A percentile compares a stretch with the other conserved stretches of the same genome.
These are phyloP conservation scores for Thereva nobilitata DNA, from an alignment of 2,888 invertebrate species.

Conservation along the genomic window DNA sequence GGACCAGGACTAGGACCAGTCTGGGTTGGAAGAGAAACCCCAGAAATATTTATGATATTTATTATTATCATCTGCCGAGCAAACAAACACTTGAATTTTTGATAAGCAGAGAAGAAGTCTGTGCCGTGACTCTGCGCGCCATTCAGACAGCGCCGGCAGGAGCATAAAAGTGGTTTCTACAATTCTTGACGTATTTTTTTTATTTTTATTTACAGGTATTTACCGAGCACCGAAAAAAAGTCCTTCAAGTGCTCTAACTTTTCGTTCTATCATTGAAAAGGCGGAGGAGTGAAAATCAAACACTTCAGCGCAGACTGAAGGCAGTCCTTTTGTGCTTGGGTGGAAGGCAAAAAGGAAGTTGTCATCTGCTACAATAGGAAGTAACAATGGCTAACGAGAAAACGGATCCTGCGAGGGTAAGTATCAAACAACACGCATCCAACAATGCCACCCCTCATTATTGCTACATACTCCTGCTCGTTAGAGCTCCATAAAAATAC, in stretches of 20 bases:
- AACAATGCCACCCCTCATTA: constrained; percentile 40
- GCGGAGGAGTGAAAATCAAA: constrained; percentile 32
- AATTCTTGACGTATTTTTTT: constrained; percentile 3
- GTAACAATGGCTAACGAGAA: constrained; percentile 49
- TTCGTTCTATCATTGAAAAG: constrained; percentile 26
- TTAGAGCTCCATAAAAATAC: constrained; percentile 9
- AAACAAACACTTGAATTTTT: too few relatives aligned
- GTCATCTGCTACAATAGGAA: constrained; percentile 36
- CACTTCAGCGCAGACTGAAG: constrained; percentile 28
- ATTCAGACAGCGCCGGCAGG: too few relatives aligned
- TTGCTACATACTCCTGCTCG: constrained; percentile 13
- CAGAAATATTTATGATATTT: too few relatives aligned
- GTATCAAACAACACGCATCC: constrained; percentile 40
- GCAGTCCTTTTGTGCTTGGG: constrained; percentile 19
- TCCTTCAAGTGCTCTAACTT: constrained; percentile 29
- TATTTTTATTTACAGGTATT: constrained; percentile 29
- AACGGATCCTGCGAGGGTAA: constrained; percentile 49
- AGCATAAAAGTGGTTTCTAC: too few relatives aligned
- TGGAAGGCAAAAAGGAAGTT: constrained; percentile 30
- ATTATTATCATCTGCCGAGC: too few relatives aligned
- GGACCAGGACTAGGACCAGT: too few relatives aligned
- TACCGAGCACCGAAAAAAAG: constrained; percentile 11
- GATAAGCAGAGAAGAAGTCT: too few relatives aligned
- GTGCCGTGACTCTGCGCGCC: too few relatives aligned
- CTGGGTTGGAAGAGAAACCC: too few relatives aligned